Conservation (phyloP, 2,113 vertebrate genomes). For the Chlorodrepanis virens region DNA sequence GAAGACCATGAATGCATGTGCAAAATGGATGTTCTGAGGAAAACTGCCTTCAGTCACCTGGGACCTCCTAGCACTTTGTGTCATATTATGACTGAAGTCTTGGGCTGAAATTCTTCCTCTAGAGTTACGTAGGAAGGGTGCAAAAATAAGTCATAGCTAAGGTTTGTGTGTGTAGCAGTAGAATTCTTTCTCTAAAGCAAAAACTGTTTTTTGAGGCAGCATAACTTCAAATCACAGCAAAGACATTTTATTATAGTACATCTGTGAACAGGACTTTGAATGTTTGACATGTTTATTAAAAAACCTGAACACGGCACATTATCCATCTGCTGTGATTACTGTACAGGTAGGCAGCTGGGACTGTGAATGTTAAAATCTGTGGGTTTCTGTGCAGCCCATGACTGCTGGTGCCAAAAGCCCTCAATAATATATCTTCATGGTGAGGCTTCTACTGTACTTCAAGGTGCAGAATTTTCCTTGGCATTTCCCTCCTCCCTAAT, state of each 20-base stretch:
- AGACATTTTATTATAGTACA: slow-evolving; percentile 22
- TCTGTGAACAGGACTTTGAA: slow-evolving; percentile 30
- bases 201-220: neutral
- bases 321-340: slow-evolving; percentile 55
- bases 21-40: neutral
- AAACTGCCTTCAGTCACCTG: neutral
- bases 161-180: neutral
- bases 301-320: slow-evolving; percentile 10
- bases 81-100: neutral
- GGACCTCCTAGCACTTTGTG: neutral
- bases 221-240: neutral
- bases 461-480: neutral
- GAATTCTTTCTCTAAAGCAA: neutral
- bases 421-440: neutral
- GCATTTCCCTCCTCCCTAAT: slow-evolving; percentile 20
- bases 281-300: slow-evolving; percentile 59
- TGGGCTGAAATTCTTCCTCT: neutral
- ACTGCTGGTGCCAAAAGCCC: neutral
- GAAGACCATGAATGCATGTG: neutral
- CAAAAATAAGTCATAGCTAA: neutral
- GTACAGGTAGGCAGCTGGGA: slow-evolving; percentile 44
- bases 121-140: neutral
- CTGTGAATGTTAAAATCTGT: neutral
- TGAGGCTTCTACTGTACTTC: neutral
- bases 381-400: neutral